Evolutionary conservation across 2,888 invertebrate genomes (phyloP).

Genomic region (Lasioglossum villosulum): DNA sequence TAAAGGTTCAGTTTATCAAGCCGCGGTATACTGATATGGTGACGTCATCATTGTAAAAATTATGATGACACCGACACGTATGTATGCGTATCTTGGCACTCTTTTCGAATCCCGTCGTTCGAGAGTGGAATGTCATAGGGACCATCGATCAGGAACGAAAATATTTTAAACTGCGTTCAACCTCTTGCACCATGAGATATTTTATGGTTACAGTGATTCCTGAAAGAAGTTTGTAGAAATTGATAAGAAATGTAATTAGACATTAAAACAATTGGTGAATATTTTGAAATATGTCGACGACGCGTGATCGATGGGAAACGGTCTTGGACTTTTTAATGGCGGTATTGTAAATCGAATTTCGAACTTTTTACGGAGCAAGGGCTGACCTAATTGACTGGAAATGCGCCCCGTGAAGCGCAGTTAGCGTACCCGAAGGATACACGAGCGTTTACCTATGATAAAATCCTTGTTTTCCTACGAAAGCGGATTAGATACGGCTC

Average conservation of each 20-base stretch:
- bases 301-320: background rate
- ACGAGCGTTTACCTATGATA: slow-evolving; percentile 43
- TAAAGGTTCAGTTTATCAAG: slow-evolving; percentile 1
- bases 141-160: background rate
- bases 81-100: background rate
- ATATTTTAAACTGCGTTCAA: background rate
- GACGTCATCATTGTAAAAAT: background rate
- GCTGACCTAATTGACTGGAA: background rate
- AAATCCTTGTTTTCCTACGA: slow-evolving; percentile 55
- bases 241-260: background rate
- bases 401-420: background rate
- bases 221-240: background rate
- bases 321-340: background rate
- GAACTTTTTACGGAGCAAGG: background rate
- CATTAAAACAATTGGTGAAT: background rate
- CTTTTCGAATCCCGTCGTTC: background rate
- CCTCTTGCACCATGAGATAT: background rate
- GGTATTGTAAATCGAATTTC: background rate
- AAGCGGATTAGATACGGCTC: slow-evolving; percentile 53
- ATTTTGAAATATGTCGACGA: background rate
- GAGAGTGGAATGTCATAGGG: background rate
- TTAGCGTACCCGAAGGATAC: slow-evolving; percentile 34
- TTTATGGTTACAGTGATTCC: too few species aligned
- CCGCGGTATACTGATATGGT: background rate
- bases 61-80: background rate